A percentile compares a stretch with the other conserved stretches of the same genome.
Evolutionary conservation across 2,113 vertebrate species (phyloP).

Genomic region (Heterotis niloticus): DNA sequence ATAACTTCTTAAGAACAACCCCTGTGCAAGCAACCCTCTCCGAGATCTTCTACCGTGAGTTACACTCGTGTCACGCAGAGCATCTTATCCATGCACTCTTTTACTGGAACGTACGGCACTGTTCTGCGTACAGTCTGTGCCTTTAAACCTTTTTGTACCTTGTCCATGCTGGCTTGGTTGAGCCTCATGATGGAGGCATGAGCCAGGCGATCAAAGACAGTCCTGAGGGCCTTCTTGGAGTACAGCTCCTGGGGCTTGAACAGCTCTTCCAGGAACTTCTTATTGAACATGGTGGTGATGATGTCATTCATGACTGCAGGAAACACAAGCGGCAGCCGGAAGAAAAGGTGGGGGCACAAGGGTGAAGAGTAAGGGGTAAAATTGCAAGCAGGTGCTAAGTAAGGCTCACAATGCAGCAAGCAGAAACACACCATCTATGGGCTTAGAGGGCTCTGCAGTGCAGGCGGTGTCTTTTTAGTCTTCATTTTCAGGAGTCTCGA

Average conservation of each 20-base stretch:
- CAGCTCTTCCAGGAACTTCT: conserved; percentile 90
- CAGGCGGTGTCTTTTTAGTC: too few species aligned
- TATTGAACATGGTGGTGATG: conserved; percentile 96
- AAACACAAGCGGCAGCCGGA: conserved; percentile 28
- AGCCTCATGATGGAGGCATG: conserved; percentile 97
- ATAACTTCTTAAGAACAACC: too few species aligned
- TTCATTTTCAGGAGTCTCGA: too few species aligned
- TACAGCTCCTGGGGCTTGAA: conserved; percentile 97
- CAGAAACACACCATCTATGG: background rate
- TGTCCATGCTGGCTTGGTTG: conserved; percentile 98
- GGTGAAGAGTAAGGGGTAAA: background rate
- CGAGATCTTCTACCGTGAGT: too few species aligned
- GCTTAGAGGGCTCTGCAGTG: too few species aligned
- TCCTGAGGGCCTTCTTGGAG: conserved; percentile 91
- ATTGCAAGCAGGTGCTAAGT: background rate
- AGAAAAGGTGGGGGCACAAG: background rate
- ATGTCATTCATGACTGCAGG: conserved; percentile 94
- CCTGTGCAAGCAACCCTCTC: too few species aligned
- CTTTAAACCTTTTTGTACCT: conserved; percentile 62
- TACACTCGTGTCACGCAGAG: too few species aligned
- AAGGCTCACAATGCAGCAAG: background rate
- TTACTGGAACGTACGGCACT: background rate
- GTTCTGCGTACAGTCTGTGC: background rate
- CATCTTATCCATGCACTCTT: too few species aligned
- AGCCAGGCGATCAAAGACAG: conserved; percentile 88